phyloP scores from a whole-genome alignment of 2,888 invertebrate genomes.

The Trichopria drosophilae region DNA sequence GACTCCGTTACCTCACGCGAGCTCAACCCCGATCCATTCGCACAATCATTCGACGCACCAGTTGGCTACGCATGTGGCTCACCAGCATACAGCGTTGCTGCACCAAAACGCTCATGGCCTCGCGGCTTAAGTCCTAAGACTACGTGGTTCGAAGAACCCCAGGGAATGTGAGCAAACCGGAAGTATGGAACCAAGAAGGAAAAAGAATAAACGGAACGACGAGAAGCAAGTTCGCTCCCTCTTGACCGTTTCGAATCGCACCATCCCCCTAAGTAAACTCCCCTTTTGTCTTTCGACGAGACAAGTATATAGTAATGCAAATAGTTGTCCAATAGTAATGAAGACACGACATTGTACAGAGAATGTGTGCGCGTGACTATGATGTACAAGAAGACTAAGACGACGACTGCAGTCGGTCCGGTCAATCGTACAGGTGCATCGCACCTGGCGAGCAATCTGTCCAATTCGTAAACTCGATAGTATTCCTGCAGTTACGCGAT shows the following conservation, averaged over 20 bases:
- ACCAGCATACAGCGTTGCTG: constrained; percentile 47
- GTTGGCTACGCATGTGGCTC: constrained; percentile 48
- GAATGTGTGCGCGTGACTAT: constrained; percentile 34
- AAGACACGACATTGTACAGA: constrained; percentile 36
- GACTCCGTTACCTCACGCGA: constrained; percentile 40
- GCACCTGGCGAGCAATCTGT: constrained; percentile 54
- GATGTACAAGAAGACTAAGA: constrained; percentile 32
- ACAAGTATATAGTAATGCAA: constrained; percentile 36
- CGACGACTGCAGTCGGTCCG: constrained; percentile 25
- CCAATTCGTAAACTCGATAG: constrained; percentile 56
- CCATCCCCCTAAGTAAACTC: neutral
- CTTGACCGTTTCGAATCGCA: neutral
- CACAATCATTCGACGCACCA: constrained; percentile 48
- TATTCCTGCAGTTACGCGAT: constrained; percentile 52
- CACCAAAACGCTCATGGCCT: constrained; percentile 56
- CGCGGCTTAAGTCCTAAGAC: constrained; percentile 48
- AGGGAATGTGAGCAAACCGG: constrained; percentile 23
- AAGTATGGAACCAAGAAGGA: too few relatives aligned
- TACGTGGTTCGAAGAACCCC: constrained; percentile 22
- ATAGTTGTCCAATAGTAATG: constrained; percentile 33
- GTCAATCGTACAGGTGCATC: constrained; percentile 13
- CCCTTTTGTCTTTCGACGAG: constrained; percentile 20
- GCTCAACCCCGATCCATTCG: constrained; percentile 40
- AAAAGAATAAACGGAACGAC: too few relatives aligned
- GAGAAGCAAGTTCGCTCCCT: neutral